Evolutionary conservation across 2,113 vertebrate species (phyloP).

Genomic region (Dendrocopos noguchii): DNA sequence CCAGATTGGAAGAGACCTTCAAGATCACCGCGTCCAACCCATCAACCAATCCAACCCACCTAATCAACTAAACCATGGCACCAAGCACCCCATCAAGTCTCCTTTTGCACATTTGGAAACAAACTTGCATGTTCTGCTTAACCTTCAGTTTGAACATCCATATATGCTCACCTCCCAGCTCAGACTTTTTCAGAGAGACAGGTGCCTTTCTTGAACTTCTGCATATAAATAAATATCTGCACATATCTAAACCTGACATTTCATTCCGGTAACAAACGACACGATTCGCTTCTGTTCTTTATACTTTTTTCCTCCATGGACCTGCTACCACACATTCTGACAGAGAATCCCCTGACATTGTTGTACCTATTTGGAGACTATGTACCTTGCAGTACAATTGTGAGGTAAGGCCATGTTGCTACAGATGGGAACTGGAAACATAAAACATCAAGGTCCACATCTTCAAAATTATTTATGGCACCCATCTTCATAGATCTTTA

Average conservation of each 20-base stretch:
- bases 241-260: not conserved
- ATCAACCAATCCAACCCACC: too few species aligned
- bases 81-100: too few species aligned
- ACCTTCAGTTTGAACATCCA: not conserved
- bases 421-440: not conserved
- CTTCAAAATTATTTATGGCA: not conserved
- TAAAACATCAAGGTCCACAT: rapidly evolving
- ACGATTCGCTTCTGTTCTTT: not conserved
- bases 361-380: not conserved
- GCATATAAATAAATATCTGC: not conserved
- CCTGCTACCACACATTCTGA: not conserved
- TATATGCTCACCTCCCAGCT: not conserved
- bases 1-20: too few species aligned
- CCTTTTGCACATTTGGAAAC: not conserved
- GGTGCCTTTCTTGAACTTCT: not conserved
- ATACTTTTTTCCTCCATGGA: not conserved
- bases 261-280: not conserved
- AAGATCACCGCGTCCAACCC: too few species aligned
- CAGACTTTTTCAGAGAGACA: rapidly evolving
- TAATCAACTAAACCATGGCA: too few species aligned
- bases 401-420: not conserved
- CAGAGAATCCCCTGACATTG: not conserved
- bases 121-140: not conserved
- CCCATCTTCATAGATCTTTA: not conserved
- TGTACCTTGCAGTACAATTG: not conserved